phyloP scores from a whole-genome alignment of 2,888 invertebrate genomes.

The Cistogaster globosa region DNA sequence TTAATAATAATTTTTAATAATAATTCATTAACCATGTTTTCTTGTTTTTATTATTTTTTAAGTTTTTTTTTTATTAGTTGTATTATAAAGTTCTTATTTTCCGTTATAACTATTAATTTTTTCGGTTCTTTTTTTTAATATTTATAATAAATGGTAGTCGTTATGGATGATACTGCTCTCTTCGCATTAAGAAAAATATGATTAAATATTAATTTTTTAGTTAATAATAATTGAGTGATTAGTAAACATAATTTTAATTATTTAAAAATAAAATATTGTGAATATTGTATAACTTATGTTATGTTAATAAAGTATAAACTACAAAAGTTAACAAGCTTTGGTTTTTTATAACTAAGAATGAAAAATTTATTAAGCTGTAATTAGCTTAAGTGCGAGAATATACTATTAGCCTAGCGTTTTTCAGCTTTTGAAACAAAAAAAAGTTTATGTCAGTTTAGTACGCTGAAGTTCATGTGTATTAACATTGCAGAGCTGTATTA shows the following conservation, averaged over 20 bases:
- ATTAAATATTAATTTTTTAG: slow-evolving; percentile 26
- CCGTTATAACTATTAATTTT: slow-evolving; percentile 34
- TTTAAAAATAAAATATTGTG: slow-evolving; percentile 44
- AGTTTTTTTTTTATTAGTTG: slow-evolving; percentile 4
- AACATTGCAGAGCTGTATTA: slow-evolving; percentile 7
- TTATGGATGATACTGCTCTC: slow-evolving; percentile 69
- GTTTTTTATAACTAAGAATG: background rate
- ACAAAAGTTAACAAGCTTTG: slow-evolving; percentile 38
- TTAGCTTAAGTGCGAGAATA: background rate
- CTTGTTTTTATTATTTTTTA: slow-evolving; percentile 21
- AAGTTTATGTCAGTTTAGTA: background rate
- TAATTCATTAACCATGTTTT: slow-evolving; percentile 69
- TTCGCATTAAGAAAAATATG: slow-evolving; percentile 49
- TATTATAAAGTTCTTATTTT: slow-evolving; percentile 32
- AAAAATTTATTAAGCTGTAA: slow-evolving; percentile 28
- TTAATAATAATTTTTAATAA: slow-evolving; percentile 73
- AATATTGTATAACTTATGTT: background rate
- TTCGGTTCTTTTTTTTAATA: slow-evolving; percentile 36
- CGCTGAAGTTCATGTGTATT: background rate
- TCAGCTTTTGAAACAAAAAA: background rate
- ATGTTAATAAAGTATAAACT: slow-evolving; percentile 30
- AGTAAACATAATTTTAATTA: slow-evolving; percentile 35
- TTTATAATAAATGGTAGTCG: slow-evolving; percentile 60
- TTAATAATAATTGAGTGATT: slow-evolving; percentile 30
- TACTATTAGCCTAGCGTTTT: background rate